Base-by-base conservation (phyloP, 1,140 invertebrate genomes). In the Pseudomyrmex gracilis region DNA sequence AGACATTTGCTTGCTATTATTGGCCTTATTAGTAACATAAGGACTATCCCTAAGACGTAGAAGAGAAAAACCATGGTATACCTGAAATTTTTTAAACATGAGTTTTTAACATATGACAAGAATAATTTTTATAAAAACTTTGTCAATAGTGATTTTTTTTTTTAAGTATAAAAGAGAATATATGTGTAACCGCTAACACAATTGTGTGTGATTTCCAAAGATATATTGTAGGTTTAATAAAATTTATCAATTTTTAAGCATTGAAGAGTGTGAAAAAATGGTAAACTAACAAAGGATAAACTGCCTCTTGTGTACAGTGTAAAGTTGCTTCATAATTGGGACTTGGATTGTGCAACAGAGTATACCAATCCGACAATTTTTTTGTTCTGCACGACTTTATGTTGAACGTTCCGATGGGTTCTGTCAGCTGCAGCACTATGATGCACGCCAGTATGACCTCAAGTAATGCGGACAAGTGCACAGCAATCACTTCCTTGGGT, bases 61-160 rank as follows among this genome's bases (percentile, higher is more conserved):
- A 99, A 99, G 43, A 99, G 95, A 91, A 99, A 97, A 3, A 99
- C 97, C 94, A 99, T 97, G 17, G 98, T 98, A 93, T 99, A 99
- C 89, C 98, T 99, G 93, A 47, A 96, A 95, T 7, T 70, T n/a
- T n/a, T 22, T 61, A 49, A 45, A 78, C 57, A 1, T 55, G 55
- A 68, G 83, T 67, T 51, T 55, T 1, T 60, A 9, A 70, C n/a
- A 13, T 8, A 10, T 7, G 24, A 34, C 17, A n/a, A n/a, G 4
- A 2, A 22, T 20, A 2, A 34, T 53, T 24, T 24, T 70, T 13
- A n/a, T 51, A 64, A 2, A 12, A 4, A 1, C 7, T 3, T 64
- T 24, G 15, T 0, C 8, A 61, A 61, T 61, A 2, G 10, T 15
- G 12, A 17, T 55, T 49, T 7, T 58, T 49, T 7, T 58, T 9